Evolutionary conservation across 2,797 vertebrate species (phyloP).

Genomic region (Clangula hyemalis): DNA sequence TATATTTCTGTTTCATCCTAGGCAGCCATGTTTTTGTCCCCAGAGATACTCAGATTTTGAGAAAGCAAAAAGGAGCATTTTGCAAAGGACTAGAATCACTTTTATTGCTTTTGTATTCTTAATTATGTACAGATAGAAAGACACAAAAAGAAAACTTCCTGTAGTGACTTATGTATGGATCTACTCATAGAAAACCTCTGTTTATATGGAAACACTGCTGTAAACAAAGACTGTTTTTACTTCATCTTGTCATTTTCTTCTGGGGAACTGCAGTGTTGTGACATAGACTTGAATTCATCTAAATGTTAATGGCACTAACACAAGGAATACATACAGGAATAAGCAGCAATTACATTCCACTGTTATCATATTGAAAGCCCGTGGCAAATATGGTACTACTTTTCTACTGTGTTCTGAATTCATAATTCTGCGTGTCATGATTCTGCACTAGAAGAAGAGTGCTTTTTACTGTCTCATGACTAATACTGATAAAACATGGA

Average conservation of each 20-base stretch:
- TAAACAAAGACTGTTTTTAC: neutral
- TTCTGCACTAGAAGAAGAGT: neutral
- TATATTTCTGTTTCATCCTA: neutral
- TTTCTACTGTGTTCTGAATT: neutral
- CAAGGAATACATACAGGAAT: neutral
- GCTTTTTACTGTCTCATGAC: neutral
- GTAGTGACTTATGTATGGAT: neutral
- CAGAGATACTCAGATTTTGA: neutral
- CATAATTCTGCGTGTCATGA: neutral
- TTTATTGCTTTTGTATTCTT: neutral
- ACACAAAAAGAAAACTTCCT: neutral
- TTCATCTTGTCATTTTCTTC: neutral
- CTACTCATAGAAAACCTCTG: neutral
- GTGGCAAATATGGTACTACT: neutral
- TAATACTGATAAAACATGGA: neutral
- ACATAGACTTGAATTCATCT: neutral
- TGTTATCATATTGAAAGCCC: neutral
- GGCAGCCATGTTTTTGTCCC: neutral
- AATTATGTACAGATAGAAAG: neutral
- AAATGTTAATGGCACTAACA: neutral
- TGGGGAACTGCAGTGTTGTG: neutral
- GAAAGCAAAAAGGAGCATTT: neutral
- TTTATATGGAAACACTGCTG: neutral
- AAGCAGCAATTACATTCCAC: neutral
- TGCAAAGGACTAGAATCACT: neutral